Evolutionary conservation across 2,888 invertebrate species (phyloP).

Genomic region (Crepidodera aurea): DNA sequence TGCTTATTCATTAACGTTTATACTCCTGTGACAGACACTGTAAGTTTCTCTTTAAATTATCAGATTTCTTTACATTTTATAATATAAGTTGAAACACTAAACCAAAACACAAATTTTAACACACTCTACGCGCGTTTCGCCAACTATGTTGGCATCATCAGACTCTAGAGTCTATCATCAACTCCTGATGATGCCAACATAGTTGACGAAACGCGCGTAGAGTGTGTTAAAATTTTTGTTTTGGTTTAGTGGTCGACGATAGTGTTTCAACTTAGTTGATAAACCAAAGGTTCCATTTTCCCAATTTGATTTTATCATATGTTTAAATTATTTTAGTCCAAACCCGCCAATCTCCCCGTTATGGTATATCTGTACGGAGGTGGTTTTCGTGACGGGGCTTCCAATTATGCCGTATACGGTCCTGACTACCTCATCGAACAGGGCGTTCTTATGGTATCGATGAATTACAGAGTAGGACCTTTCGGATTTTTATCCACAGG

Average conservation of each 20-base stretch:
- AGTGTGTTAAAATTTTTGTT: too few species aligned
- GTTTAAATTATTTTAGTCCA: not conserved
- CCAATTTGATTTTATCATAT: too few species aligned
- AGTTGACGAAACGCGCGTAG: too few species aligned
- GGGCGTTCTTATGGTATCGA: slow-evolving; percentile 50
- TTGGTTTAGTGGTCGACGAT: too few species aligned
- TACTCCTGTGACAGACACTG: slow-evolving; percentile 34
- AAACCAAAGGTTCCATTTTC: too few species aligned
- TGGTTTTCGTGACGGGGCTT: slow-evolving; percentile 50
- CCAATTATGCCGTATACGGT: slow-evolving; percentile 58
- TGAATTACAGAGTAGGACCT: slow-evolving; percentile 54
- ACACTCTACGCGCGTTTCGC: too few species aligned
- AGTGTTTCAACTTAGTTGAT: too few species aligned
- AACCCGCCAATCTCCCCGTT: slow-evolving; percentile 45
- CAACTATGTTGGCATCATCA: too few species aligned
- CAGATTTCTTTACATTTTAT: not conserved
- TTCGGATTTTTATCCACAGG: slow-evolving; percentile 48
- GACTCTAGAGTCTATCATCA: too few species aligned
- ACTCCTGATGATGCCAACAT: too few species aligned
- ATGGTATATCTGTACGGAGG: slow-evolving; percentile 58
- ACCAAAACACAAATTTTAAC: too few species aligned
- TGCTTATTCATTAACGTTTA: slow-evolving; percentile 43
- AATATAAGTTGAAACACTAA: too few species aligned
- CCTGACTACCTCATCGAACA: slow-evolving; percentile 53
- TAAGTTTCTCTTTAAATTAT: slow-evolving; percentile 24